These are phyloP conservation scores for Triplophysa dalaica DNA, from an alignment of 2,113 vertebrate genomes.

Conservation along the genomic window DNA sequence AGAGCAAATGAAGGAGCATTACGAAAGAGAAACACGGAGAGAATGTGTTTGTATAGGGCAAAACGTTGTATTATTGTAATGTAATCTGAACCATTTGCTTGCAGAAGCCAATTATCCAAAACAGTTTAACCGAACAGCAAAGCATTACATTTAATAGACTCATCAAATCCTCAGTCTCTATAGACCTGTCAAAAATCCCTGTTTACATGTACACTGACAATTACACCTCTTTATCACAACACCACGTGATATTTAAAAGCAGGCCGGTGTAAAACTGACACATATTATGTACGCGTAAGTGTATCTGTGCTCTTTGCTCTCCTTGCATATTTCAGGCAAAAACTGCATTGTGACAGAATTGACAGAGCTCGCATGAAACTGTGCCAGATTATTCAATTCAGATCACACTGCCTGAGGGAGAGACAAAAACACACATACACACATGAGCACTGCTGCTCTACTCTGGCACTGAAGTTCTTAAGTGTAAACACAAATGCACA, in stretches of 20 bases:
- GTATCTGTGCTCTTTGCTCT: not conserved
- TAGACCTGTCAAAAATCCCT: constrained; percentile 12
- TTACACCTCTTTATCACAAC: constrained; percentile 24
- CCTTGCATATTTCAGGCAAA: constrained; percentile 9
- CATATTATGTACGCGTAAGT: not conserved
- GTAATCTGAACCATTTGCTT: constrained; percentile 45
- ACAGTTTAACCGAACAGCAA: constrained; percentile 38
- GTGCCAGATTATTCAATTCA: constrained; percentile 27
- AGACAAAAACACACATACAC: not conserved
- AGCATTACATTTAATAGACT: constrained; percentile 34
- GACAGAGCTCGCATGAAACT: not conserved
- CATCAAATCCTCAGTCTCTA: constrained; percentile 30
- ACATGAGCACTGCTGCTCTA: not conserved
- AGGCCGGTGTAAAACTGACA: constrained; percentile 8
- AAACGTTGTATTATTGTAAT: constrained; percentile 25
- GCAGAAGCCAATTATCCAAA: constrained; percentile 48
- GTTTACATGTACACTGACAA: constrained; percentile 7
- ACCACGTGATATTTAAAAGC: constrained; percentile 18
- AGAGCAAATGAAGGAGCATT: constrained; percentile 9
- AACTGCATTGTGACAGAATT: constrained; percentile 27
- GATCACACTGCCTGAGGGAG: constrained; percentile 20
- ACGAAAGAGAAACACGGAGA: not conserved
- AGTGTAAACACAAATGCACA: constrained; percentile 1
- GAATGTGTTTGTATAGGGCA: not conserved
- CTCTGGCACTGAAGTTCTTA: not conserved